These are phyloP conservation scores for Bilobella aurantiaca DNA, from an alignment of 1,140 invertebrate species.

Conservation along the genomic window DNA sequence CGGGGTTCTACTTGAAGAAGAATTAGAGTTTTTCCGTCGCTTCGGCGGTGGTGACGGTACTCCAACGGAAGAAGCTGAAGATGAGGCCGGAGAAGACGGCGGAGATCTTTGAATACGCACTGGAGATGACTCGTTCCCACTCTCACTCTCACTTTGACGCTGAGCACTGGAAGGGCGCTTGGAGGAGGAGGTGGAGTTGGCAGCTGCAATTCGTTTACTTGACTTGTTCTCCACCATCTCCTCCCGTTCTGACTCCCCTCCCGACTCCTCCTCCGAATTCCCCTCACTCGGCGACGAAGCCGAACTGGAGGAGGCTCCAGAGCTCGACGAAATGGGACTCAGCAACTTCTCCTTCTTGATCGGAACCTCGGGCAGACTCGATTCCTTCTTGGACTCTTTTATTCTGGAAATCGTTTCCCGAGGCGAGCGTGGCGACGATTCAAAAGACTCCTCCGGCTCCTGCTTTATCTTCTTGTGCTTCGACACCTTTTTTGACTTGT, in stretches of 20 bases:
- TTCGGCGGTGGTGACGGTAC: conserved; percentile 1
- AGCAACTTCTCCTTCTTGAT: not conserved
- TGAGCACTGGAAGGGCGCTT: conserved; percentile 5
- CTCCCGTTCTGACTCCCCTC: not conserved
- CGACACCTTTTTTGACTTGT: not conserved
- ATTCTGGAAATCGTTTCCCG: not conserved
- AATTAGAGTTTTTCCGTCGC: not conserved
- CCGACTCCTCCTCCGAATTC: not conserved
- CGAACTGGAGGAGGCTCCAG: not conserved
- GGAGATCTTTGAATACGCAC: conserved; percentile 5
- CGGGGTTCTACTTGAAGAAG: conserved; percentile 5
- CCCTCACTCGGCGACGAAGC: not conserved
- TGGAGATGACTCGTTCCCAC: not conserved
- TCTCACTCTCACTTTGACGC: conserved; percentile 2
- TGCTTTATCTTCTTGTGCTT: not conserved
- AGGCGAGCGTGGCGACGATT: not conserved
- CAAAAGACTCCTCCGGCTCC: not conserved
- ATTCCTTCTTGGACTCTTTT: not conserved
- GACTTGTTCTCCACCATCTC: not conserved
- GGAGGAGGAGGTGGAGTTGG: conserved; percentile 24
- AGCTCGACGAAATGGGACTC: not conserved
- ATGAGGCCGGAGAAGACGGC: not conserved
- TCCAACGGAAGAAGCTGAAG: conserved; percentile 7
- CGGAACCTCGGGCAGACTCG: not conserved
- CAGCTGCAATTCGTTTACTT: conserved; percentile 1